Evolutionary conservation across 2,888 invertebrate species (phyloP).

Genomic region (Nasonia oneida): DNA sequence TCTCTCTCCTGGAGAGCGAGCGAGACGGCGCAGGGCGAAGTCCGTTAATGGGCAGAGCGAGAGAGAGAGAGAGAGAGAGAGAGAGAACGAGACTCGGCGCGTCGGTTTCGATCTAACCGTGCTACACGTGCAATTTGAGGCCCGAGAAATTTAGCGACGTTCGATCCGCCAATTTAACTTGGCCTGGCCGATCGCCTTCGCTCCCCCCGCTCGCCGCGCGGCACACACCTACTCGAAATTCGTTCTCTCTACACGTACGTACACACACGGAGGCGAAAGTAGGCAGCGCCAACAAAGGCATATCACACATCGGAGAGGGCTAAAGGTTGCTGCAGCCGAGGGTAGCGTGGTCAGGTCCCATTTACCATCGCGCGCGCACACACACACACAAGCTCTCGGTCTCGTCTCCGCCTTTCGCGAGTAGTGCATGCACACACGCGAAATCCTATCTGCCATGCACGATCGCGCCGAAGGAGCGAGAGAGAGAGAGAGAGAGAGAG

Average conservation of each 20-base stretch:
- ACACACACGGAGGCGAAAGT: background rate
- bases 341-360: constrained; percentile 71
- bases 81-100: constrained; percentile 30
- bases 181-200: constrained; percentile 53
- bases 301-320: background rate
- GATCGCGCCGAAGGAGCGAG: constrained; percentile 66
- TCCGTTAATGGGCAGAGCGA: constrained; percentile 16
- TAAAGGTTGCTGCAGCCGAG: constrained; percentile 28
- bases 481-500: constrained; percentile 54
- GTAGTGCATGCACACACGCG: constrained; percentile 35
- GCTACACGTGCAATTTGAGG: constrained; percentile 62
- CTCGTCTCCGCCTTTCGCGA: constrained; percentile 38
- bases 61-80: constrained; percentile 11
- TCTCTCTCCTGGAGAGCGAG: background rate
- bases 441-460: constrained; percentile 74
- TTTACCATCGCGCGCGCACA: constrained; percentile 65
- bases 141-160: constrained; percentile 61
- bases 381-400: constrained; percentile 23
- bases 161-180: constrained; percentile 64
- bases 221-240: background rate
- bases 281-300: constrained; percentile 5
- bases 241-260: background rate
- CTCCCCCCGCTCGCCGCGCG: background rate
- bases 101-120: constrained; percentile 52
- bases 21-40: background rate